A percentile compares a stretch with the other conserved stretches of the same genome.
phyloP scores from a whole-genome alignment of 1,140 invertebrate species.

The Scaptodrosophila lebanonensis region DNA sequence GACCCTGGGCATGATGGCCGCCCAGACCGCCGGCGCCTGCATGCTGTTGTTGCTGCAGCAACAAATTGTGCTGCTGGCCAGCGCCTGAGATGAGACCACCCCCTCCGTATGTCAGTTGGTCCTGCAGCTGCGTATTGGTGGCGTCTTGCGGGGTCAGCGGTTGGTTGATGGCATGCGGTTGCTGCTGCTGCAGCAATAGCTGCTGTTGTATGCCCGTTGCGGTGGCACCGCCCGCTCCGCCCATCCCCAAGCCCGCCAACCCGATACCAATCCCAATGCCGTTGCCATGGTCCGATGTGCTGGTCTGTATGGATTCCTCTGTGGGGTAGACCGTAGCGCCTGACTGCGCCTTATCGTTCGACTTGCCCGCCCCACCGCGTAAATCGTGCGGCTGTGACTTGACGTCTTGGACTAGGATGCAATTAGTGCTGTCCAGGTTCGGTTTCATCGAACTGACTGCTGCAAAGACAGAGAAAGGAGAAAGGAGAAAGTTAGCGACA shows the following conservation, averaged over 20 bases:
- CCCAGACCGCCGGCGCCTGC: too few species aligned
- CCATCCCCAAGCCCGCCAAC: not conserved
- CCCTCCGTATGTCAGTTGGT: constrained; percentile 61
- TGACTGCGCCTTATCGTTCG: constrained; percentile 77
- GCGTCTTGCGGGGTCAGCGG: constrained; percentile 63
- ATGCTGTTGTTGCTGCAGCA: constrained; percentile 78
- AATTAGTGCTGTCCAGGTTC: constrained; percentile 89
- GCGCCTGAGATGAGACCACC: constrained; percentile 9
- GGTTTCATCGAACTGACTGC: constrained; percentile 91
- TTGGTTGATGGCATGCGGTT: constrained; percentile 68
- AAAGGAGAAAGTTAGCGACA: not conserved
- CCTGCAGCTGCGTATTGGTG: constrained; percentile 69
- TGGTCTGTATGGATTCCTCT: constrained; percentile 83
- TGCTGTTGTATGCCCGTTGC: constrained; percentile 64
- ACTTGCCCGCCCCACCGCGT: constrained; percentile 78
- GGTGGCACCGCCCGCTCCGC: constrained; percentile 1
- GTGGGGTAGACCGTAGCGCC: constrained; percentile 64
- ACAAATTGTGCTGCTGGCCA: constrained; percentile 71
- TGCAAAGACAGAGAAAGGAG: constrained; percentile 78
- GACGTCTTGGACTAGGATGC: constrained; percentile 92
- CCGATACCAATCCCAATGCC: constrained; percentile 24
- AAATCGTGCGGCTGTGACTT: constrained; percentile 89
- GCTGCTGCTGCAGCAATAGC: constrained; percentile 64
- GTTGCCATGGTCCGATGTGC: constrained; percentile 81
- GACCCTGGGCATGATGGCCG: constrained; percentile 78